Conservation (phyloP, 2,888 invertebrate species). For the Hololepta plana region DNA sequence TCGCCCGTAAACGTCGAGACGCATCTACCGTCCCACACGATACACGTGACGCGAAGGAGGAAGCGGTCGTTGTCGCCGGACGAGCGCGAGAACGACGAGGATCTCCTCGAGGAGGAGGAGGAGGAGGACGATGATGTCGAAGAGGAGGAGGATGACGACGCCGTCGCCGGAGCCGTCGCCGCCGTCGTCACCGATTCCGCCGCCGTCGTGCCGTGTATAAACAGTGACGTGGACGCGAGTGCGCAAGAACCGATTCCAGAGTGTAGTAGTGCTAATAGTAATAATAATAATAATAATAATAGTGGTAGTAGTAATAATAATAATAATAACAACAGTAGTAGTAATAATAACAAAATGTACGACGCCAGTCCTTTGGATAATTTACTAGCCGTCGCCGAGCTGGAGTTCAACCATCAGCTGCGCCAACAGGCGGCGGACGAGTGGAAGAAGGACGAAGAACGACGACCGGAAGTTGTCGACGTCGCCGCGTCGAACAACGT, state of each 20-base stretch:
- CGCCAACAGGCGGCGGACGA: constrained; percentile 24
- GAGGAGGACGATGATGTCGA: not conserved
- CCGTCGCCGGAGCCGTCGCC: constrained; percentile 8
- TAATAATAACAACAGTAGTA: too few relatives aligned
- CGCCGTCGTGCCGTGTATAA: too few relatives aligned
- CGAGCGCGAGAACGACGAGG: constrained; percentile 8
- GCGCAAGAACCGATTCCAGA: constrained; percentile 23
- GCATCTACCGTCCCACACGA: constrained; percentile 41
- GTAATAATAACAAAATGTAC: constrained; percentile 22
- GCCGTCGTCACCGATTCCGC: constrained; percentile 7
- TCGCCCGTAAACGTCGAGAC: constrained; percentile 33
- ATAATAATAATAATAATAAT: too few relatives aligned
- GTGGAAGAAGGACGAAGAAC: constrained; percentile 16
- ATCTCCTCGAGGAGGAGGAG: constrained; percentile 3
- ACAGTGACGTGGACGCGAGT: constrained; percentile 21
- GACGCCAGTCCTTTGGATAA: constrained; percentile 37
- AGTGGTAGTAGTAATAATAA: too few relatives aligned
- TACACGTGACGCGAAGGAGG: constrained; percentile 30
- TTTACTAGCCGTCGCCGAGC: constrained; percentile 43
- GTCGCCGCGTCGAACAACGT: too few relatives aligned
- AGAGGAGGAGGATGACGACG: constrained; percentile 1
- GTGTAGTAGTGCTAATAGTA: too few relatives aligned
- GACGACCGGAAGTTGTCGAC: constrained; percentile 11
- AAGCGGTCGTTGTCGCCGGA: constrained; percentile 23
- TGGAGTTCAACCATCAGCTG: constrained; percentile 41